These are phyloP conservation scores for Myiagra hebetior DNA, from an alignment of 2,113 vertebrate species.

Conservation along the genomic window DNA sequence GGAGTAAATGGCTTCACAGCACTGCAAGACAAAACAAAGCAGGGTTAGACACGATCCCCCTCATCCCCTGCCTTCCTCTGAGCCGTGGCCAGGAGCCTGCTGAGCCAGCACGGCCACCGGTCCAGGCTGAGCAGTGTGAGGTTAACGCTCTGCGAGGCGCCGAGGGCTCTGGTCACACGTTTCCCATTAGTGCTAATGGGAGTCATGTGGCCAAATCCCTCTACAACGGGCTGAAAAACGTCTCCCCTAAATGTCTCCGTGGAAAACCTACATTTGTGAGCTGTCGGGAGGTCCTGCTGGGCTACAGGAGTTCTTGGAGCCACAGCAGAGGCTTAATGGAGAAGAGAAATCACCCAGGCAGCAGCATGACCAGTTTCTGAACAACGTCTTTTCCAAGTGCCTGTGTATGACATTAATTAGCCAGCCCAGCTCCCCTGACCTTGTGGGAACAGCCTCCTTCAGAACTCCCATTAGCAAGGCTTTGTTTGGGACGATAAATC, in stretches of 20 bases:
- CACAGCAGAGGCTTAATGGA: not conserved
- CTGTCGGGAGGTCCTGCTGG: conserved; percentile 24
- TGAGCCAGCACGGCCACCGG: not conserved
- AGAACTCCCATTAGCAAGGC: not conserved
- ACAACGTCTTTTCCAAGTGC: conserved; percentile 3
- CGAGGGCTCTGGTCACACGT: conserved; percentile 15
- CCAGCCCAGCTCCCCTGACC: not conserved
- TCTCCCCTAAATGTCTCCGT: not conserved
- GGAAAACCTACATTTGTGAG: conserved; percentile 1
- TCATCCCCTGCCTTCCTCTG: not conserved
- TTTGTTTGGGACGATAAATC: conserved; percentile 40
- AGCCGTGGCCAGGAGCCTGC: not conserved
- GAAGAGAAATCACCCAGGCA: conserved; percentile 32
- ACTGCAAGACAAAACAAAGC: conserved; percentile 70
- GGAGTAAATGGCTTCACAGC: conserved; percentile 96
- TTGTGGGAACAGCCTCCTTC: not conserved
- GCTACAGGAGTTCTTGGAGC: conserved; percentile 48
- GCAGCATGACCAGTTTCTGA: conserved; percentile 31
- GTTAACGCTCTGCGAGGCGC: not conserved
- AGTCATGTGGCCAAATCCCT: conserved; percentile 15
- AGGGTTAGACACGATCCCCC: not conserved
- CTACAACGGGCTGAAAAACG: not conserved
- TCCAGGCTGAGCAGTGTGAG: not conserved
- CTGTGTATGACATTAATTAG: conserved; percentile 46
- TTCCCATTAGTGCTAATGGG: conserved; percentile 52